Evolutionary conservation across 2,113 vertebrate genomes (phyloP).

Genomic region (Vombatus ursinus): DNA sequence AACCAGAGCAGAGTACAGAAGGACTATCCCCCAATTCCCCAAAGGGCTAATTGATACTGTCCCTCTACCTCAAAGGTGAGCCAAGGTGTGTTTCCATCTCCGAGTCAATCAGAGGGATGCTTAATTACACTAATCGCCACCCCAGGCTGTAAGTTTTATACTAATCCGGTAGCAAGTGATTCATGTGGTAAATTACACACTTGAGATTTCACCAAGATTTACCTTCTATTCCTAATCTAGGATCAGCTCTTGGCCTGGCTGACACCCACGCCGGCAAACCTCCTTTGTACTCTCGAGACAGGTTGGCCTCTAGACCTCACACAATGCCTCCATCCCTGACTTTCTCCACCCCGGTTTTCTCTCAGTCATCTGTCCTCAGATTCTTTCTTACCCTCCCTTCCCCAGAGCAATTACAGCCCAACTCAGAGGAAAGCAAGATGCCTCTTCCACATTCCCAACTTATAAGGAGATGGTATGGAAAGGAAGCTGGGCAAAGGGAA

Average conservation of each 20-base stretch:
- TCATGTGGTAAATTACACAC: constrained; percentile 76
- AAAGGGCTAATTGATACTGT: neutral
- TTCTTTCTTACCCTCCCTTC: constrained; percentile 29
- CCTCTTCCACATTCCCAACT: neutral
- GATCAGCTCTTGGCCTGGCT: neutral
- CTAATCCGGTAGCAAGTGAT: constrained; percentile 69
- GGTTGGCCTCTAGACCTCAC: constrained; percentile 52
- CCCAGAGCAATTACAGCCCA: constrained; percentile 3
- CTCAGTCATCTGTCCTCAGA: constrained; percentile 47
- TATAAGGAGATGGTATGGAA: neutral
- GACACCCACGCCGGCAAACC: constrained; percentile 20
- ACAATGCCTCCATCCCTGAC: neutral
- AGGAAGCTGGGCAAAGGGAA: neutral
- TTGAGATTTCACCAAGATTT: constrained; percentile 66
- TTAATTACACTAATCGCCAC: constrained; percentile 72
- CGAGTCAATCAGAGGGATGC: constrained; percentile 16
- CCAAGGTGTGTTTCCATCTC: neutral
- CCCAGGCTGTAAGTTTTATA: constrained; percentile 67
- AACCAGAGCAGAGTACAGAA: neutral
- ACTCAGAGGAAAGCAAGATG: constrained; percentile 5
- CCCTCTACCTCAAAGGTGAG: neutral
- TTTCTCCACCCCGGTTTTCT: constrained; percentile 14
- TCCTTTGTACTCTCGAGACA: neutral
- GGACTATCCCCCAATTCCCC: neutral
- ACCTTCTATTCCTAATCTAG: constrained; percentile 68